Evolutionary conservation across 2,113 vertebrate species (phyloP), one percentile per base, ranked within the genome.

Genomic region (Trematomus loennbergii): DNA sequence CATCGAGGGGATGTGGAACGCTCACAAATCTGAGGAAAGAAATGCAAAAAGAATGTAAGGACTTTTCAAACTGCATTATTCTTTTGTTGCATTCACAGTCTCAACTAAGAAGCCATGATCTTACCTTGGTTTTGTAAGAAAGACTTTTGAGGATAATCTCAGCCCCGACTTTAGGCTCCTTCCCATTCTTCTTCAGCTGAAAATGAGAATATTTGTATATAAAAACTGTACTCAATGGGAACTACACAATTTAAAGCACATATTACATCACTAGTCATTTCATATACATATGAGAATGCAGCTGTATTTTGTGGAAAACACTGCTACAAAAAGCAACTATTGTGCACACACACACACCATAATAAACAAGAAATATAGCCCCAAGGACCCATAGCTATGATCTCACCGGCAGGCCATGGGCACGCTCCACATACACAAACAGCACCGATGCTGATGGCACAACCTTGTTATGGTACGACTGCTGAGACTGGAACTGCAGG

Each of bases 161-260:
- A n/a, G 89, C 94, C 1, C 94, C 96, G 20, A 94, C 89, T 50
- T 91, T 95, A 12, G 97, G 96, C 20, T 95, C 95, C 76, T 97
- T 97, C 81, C 95, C 95, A 58, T 90, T 96, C 88, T 97, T 98
- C 72, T 95, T 96, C 64, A 97, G 82, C 97, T 98, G 74, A 46
- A 82, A 81, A 53, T 48, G 76, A 54, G 49, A 75, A 78, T 29
- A 33, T 49, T 52, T 11, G 12, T 12, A n/a, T 2, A 5, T 12
- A 58, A 64, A 6, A 33, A 49, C 0, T 45, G n/a, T 25, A 40
- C 48, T 50, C 75, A 20, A 29, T 40, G 6, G 25, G 48, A 45
- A 60, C 3, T 25, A 66, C 2, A 55, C 13, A 57, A 69, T 59
- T 43, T 48, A n/a, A 74, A 84, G 55, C 18, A 67, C 17, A 64